Conservation (phyloP, 2,888 invertebrate species). For the Hypomecis atomaria region DNA sequence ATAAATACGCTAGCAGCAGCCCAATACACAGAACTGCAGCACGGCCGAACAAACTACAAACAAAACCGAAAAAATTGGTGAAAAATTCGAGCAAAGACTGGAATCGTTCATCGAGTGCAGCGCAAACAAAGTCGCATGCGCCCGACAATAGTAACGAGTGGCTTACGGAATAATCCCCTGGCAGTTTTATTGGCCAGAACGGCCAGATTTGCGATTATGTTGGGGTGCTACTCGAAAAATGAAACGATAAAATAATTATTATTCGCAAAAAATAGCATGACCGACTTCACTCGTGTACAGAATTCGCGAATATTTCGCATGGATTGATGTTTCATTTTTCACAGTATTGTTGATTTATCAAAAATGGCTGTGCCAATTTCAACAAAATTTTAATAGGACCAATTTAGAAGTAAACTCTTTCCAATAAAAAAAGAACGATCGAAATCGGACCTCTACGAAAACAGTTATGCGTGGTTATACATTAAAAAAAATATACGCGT, state of each 20-base stretch:
- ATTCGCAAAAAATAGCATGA: too few relatives aligned
- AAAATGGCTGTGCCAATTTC: too few relatives aligned
- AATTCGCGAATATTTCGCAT: too few relatives aligned
- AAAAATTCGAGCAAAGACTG: conserved; percentile 20
- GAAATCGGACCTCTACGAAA: too few relatives aligned
- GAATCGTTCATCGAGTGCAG: conserved; percentile 35
- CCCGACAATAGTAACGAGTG: conserved; percentile 39
- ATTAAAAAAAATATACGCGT: too few relatives aligned
- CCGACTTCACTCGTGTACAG: too few relatives aligned
- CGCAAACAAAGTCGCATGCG: conserved; percentile 41
- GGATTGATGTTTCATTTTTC: too few relatives aligned
- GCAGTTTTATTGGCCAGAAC: conserved; percentile 55
- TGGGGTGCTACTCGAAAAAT: conserved; percentile 14
- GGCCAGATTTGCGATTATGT: conserved; percentile 41
- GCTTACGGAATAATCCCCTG: conserved; percentile 46
- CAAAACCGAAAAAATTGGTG: conserved; percentile 21
- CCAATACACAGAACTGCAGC: neutral
- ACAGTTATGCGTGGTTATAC: too few relatives aligned
- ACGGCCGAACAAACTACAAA: conserved; percentile 22
- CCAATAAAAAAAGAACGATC: too few relatives aligned
- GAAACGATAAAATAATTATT: conserved; percentile 6
- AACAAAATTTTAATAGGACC: too few relatives aligned
- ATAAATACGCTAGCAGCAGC: neutral
- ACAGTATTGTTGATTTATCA: too few relatives aligned
- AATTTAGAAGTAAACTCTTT: too few relatives aligned